Conservation (phyloP, 1,140 invertebrate genomes). For the Epicauta chinensis region DNA sequence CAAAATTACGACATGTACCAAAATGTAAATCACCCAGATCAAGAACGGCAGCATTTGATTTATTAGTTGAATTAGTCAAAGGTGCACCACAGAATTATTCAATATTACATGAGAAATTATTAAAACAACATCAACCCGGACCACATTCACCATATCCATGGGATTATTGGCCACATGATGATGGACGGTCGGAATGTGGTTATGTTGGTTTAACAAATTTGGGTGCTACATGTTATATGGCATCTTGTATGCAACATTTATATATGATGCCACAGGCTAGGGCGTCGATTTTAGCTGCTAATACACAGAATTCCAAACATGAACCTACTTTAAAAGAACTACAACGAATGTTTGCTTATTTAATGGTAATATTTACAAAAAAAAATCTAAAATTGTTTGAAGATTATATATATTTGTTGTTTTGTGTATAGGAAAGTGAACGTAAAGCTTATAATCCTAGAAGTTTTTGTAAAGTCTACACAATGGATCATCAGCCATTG, state of each 20-base stretch:
- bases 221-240: conserved; percentile 96
- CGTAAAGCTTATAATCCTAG: conserved; percentile 91
- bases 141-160: conserved; percentile 82
- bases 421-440: conserved; percentile 69
- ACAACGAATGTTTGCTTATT: conserved; percentile 92
- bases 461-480: conserved; percentile 93
- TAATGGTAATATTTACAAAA: conserved; percentile 68
- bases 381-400: too few relatives aligned
- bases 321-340: conserved; percentile 77
- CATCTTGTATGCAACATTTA: conserved; percentile 92
- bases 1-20: conserved; percentile 75
- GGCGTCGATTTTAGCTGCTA: conserved; percentile 68
- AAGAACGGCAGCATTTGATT: conserved; percentile 81
- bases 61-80: conserved; percentile 81
- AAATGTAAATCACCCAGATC: conserved; percentile 89
- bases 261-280: conserved; percentile 94
- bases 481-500: conserved; percentile 91
- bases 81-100: conserved; percentile 80
- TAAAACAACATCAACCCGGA: conserved; percentile 81
- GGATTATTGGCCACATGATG: conserved; percentile 97
- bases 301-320: conserved; percentile 60
- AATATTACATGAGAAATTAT: conserved; percentile 71
- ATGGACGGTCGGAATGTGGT: conserved; percentile 86
- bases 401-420: conserved; percentile 19
- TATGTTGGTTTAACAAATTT: conserved; percentile 92